Conservation (phyloP, 2,797 vertebrate genomes). For the Eospalax fontanierii region DNA sequence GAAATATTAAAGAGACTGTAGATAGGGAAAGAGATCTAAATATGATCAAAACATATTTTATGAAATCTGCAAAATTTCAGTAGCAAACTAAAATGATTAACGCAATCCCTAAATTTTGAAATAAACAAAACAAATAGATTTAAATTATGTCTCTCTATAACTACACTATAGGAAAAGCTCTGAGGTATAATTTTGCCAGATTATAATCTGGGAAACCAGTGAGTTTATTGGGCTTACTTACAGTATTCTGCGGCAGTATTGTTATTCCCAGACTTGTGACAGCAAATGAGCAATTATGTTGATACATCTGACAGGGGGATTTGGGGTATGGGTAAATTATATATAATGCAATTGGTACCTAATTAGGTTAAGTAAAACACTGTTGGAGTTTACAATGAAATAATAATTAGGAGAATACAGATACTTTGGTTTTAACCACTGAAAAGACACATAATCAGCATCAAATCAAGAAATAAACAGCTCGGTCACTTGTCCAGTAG, state of each 20-base stretch:
- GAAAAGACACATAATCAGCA: neutral
- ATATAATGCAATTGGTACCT: neutral
- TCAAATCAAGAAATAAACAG: neutral
- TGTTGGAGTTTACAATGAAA: neutral
- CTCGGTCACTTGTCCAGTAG: neutral
- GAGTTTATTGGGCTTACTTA: no score
- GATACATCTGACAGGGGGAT: neutral
- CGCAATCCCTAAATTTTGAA: neutral
- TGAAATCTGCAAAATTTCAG: no score
- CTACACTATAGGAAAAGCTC: neutral
- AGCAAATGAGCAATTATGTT: neutral
- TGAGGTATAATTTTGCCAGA: no score
- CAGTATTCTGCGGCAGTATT: no score
- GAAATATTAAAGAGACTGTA: no score
- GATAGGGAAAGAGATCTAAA: no score
- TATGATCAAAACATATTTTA: no score
- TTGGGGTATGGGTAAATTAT: constrained; percentile 18
- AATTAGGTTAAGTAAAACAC: neutral
- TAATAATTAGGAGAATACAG: neutral
- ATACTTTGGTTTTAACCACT: neutral
- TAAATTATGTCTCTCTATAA: neutral
- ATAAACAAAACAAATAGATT: neutral
- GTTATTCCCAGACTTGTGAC: no score
- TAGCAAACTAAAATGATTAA: neutral
- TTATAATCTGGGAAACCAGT: no score